Evolutionary conservation across 2,888 invertebrate genomes (phyloP).

Genomic region (Stictocephala bisonia): DNA sequence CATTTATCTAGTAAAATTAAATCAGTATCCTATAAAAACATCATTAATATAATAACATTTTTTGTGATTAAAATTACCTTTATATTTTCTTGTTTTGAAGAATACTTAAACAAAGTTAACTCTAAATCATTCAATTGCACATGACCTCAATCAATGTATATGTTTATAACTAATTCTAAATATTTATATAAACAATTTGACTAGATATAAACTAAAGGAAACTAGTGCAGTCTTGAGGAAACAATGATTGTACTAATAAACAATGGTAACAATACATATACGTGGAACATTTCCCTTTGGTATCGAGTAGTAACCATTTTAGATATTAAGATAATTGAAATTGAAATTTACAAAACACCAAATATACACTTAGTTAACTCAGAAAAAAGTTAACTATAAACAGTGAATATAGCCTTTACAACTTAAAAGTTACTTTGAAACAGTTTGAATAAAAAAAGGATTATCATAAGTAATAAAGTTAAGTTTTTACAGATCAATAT

Average conservation of each 20-base stretch:
- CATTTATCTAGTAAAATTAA: too few relatives aligned
- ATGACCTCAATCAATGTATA: neutral
- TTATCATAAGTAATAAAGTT: slow-evolving; percentile 8
- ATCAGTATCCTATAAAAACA: too few relatives aligned
- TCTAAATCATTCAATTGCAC: too few relatives aligned
- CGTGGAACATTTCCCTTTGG: slow-evolving; percentile 32
- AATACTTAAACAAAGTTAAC: too few relatives aligned
- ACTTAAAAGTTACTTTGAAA: neutral
- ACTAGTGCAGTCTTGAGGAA: slow-evolving; percentile 34
- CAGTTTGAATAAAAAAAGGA: neutral
- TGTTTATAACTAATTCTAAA: slow-evolving; percentile 17
- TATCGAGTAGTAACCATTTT: too few relatives aligned
- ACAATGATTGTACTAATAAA: slow-evolving; percentile 41
- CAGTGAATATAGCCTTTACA: neutral
- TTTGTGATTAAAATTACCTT: too few relatives aligned
- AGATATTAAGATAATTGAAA: too few relatives aligned
- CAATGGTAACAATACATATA: slow-evolving; percentile 29
- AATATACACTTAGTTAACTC: too few relatives aligned
- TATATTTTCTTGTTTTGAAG: too few relatives aligned
- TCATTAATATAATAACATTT: too few relatives aligned
- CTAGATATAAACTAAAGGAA: slow-evolving; percentile 25
- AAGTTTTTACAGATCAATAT: too few relatives aligned
- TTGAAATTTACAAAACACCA: too few relatives aligned
- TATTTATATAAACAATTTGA: slow-evolving; percentile 31
- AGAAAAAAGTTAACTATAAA: neutral